Evolutionary conservation across 2,797 vertebrate genomes (phyloP), one percentile per base, ranked within the genome.

Genomic region (Xenopus petersii): DNA sequence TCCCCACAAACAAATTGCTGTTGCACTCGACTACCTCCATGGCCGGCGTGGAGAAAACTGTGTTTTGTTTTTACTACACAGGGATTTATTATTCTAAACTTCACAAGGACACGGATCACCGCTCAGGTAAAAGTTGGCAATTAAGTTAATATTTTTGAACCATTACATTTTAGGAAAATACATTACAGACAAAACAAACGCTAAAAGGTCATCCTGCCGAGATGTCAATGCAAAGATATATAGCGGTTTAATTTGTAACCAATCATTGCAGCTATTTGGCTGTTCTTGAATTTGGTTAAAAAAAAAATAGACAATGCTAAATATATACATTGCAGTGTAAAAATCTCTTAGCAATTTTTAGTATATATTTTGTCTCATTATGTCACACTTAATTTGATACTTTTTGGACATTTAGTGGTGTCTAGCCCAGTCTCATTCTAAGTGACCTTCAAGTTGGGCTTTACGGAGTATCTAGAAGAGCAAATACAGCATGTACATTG

Each of bases 101-200:
- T 49, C 58, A 10, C 61, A 48, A 15, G 36, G 66, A 46, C 61
- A 61, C 11, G 76, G 76, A 46, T 78, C 76, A 74, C 24, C 1
- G 65, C 60, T 24, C 66, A 26, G 46, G 71, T 64, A 69, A 78
- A 73, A 65, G 60, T 48, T 65, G 54, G 59, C 71, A 78, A 78
- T 78, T 78, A 69, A 70, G 76, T 73, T 64, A 73, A 73, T 78
- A 78, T 68, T 74, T 65, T 78, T 51, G 71, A 69, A 65, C 71
- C 66, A 73, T 73, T 74, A 64, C 66, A 78, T 54, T 73, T 78
- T 69, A 65, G 59, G 30, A 59, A 33, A 42, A 69, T 65, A 36
- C 46, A 68, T 73, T 60, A 60, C 64, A 74, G 36, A 54, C 51
- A 64, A 78, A 78, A 78, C 61, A 78, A 78, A 73, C 24, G 61